Conservation (phyloP, 2,113 vertebrate species). For the Lepus americanus region DNA sequence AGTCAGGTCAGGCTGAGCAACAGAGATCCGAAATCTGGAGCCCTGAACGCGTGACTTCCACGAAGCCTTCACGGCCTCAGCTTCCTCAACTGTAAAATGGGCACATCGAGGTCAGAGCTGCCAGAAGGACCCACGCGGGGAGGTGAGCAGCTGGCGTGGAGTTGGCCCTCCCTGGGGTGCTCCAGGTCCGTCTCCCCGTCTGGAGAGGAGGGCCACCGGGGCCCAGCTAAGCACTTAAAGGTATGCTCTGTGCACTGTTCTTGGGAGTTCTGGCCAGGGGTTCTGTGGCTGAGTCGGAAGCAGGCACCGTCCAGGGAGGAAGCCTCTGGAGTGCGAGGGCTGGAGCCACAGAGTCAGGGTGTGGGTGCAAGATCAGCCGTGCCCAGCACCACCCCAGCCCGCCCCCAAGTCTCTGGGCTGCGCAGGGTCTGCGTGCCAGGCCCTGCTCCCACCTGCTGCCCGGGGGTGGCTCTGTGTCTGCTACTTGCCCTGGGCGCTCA, state of each 20-base stretch:
- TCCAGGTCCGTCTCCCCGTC: background rate
- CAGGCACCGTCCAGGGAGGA: background rate
- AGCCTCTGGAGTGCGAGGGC: background rate
- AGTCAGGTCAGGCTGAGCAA: background rate
- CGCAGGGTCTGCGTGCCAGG: accelerated
- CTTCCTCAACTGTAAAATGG: background rate
- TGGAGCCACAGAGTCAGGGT: background rate
- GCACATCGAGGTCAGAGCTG: background rate
- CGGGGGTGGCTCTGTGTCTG: background rate
- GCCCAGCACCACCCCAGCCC: background rate
- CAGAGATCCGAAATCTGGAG: background rate
- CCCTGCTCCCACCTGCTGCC: background rate
- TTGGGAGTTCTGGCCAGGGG: conserved; percentile 20
- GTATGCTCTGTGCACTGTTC: background rate
- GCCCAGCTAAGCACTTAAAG: background rate
- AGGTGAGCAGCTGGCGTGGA: background rate
- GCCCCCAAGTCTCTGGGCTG: background rate
- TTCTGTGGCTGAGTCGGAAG: background rate
- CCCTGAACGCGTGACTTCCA: background rate
- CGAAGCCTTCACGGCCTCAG: background rate
- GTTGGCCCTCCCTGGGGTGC: background rate
- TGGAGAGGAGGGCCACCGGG: background rate
- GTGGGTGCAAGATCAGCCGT: background rate
- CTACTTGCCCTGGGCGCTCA: background rate
- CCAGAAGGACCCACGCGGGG: background rate